Conservation (phyloP, 2,113 vertebrate species). For the Furnarius figulus region DNA sequence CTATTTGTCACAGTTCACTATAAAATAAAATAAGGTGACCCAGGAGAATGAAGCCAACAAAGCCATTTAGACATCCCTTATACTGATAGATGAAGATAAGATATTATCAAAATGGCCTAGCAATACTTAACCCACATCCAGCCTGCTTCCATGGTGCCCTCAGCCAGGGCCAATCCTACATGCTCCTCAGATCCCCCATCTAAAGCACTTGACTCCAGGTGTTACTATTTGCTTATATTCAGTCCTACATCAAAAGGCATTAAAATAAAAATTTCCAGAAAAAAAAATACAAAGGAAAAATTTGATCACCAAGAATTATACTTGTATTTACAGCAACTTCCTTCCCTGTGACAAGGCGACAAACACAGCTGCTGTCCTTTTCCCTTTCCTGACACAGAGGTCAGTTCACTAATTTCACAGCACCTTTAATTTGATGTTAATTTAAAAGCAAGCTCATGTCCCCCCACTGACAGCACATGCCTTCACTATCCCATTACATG, state of each 20-base stretch:
- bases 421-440: neutral
- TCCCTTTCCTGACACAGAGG: neutral
- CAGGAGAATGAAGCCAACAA: neutral
- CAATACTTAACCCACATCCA: neutral
- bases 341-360: rapidly evolving
- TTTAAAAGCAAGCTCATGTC: neutral
- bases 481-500: neutral
- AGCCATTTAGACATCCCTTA: neutral
- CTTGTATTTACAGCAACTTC: neutral
- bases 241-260: neutral
- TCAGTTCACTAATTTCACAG: neutral
- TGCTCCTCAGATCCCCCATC: neutral
- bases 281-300: neutral
- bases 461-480: neutral
- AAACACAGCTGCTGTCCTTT: neutral
- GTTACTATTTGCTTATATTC: neutral
- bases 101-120: neutral
- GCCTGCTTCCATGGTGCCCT: neutral
- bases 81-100: neutral
- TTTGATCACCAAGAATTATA: neutral
- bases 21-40: conserved; percentile 1
- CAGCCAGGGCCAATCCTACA: neutral
- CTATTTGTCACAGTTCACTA: neutral
- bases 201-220: neutral
- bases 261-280: neutral